These are phyloP conservation scores for Agrochola litura DNA, from an alignment of 2,888 invertebrate genomes.

Conservation along the genomic window DNA sequence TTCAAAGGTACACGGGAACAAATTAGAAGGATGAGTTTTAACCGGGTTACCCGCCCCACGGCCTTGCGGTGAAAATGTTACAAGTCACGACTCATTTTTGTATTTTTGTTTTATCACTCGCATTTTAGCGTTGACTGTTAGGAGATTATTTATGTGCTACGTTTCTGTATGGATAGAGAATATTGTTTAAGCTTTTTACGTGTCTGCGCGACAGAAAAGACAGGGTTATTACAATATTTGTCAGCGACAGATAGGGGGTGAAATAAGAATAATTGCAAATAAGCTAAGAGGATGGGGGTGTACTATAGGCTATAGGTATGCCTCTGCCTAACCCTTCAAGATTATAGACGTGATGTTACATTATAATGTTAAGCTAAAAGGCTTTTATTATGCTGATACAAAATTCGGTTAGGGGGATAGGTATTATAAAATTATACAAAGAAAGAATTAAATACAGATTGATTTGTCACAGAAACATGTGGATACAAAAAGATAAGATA, in stretches of 20 bases:
- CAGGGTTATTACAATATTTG: not conserved
- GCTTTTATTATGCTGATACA: not conserved
- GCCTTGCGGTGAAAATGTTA: conserved; percentile 25
- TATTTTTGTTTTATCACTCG: conserved; percentile 22
- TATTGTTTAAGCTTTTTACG: not conserved
- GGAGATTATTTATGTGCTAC: not conserved
- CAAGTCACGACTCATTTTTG: conserved; percentile 37
- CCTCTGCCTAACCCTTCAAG: too few relatives aligned
- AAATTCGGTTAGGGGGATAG: too few relatives aligned
- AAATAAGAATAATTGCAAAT: not conserved
- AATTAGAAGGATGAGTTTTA: conserved; percentile 49
- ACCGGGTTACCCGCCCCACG: conserved; percentile 1
- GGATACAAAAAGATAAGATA: too few relatives aligned
- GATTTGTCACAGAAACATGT: too few relatives aligned
- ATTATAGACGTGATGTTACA: too few relatives aligned
- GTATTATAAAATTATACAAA: not conserved
- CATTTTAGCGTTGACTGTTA: conserved; percentile 12
- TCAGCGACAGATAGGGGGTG: not conserved
- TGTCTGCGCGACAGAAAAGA: too few relatives aligned
- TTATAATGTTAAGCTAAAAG: not conserved
- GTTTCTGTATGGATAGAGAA: not conserved
- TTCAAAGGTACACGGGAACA: conserved; percentile 36
- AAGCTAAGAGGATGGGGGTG: not conserved
- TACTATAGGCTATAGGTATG: too few relatives aligned
- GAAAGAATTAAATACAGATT: too few relatives aligned